A percentile compares a stretch with the other conserved stretches of the same genome.
phyloP scores from a whole-genome alignment of 2,888 invertebrate species.

The Phyllotreta striolata region DNA sequence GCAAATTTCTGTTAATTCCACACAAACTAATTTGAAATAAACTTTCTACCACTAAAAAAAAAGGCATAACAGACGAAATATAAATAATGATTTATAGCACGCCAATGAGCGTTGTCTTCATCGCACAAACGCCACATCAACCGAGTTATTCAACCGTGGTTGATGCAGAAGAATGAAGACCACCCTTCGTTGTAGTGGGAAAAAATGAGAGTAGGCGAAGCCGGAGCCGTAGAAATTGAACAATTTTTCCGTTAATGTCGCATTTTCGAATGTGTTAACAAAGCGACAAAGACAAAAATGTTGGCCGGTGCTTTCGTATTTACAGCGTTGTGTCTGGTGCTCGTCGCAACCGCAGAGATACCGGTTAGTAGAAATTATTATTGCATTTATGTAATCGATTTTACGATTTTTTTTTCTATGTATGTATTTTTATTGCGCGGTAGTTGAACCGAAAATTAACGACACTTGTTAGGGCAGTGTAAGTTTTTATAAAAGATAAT shows the following conservation, averaged over 20 bases:
- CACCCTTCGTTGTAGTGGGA: constrained; percentile 32
- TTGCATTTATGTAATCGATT: no score
- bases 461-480: no score
- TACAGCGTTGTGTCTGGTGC: constrained; percentile 13
- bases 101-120: constrained; percentile 8
- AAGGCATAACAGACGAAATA: background rate
- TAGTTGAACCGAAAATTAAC: no score
- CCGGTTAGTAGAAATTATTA: constrained; percentile 23
- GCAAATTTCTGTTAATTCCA: no score
- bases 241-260: constrained; percentile 36
- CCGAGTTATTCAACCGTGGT: constrained; percentile 21
- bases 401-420: no score
- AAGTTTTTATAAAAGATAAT: no score
- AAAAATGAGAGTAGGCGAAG: constrained; percentile 37
- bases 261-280: constrained; percentile 23
- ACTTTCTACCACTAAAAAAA: background rate
- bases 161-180: constrained; percentile 23
- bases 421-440: no score
- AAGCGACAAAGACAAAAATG: constrained; percentile 30
- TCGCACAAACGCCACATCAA: constrained; percentile 4
- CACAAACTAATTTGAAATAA: no score
- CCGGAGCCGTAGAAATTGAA: constrained; percentile 38
- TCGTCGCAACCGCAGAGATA: constrained; percentile 4
- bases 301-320: constrained; percentile 7
- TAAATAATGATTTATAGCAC: constrained; percentile 1